Conservation (phyloP, 2,888 invertebrate genomes). For the Plebejus melissa region DNA sequence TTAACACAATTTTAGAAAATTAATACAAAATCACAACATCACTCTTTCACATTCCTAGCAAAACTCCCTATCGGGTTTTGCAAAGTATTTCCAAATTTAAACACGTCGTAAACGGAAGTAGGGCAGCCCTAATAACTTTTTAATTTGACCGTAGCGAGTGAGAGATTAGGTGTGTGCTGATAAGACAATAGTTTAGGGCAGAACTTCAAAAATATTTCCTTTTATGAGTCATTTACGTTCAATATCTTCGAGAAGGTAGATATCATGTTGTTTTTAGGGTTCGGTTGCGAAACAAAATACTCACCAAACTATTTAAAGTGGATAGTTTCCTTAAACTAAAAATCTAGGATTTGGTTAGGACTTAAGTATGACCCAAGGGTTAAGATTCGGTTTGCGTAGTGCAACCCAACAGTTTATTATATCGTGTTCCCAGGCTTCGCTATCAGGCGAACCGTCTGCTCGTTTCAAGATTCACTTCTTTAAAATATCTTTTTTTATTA, state of each 20-base stretch:
- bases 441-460: too few relatives aligned
- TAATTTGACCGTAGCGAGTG: conserved; percentile 51
- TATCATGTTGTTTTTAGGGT: not conserved
- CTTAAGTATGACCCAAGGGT: too few relatives aligned
- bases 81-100: not conserved
- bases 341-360: too few relatives aligned
- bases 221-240: not conserved
- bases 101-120: conserved; percentile 30
- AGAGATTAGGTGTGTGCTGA: conserved; percentile 50
- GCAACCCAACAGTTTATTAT: too few relatives aligned
- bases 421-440: too few relatives aligned
- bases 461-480: too few relatives aligned
- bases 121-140: conserved; percentile 58
- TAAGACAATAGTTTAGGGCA: conserved; percentile 51
- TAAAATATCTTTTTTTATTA: too few relatives aligned
- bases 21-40: too few relatives aligned
- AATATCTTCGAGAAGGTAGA: not conserved
- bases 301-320: not conserved
- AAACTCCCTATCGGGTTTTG: too few relatives aligned
- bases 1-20: too few relatives aligned
- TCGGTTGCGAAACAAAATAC: not conserved
- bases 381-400: too few relatives aligned
- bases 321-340: not conserved
- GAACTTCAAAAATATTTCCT: conserved; percentile 35
- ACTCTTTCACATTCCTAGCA: too few relatives aligned